Base-by-base conservation (phyloP, 2,113 vertebrate species). In the Rhineura floridana region DNA sequence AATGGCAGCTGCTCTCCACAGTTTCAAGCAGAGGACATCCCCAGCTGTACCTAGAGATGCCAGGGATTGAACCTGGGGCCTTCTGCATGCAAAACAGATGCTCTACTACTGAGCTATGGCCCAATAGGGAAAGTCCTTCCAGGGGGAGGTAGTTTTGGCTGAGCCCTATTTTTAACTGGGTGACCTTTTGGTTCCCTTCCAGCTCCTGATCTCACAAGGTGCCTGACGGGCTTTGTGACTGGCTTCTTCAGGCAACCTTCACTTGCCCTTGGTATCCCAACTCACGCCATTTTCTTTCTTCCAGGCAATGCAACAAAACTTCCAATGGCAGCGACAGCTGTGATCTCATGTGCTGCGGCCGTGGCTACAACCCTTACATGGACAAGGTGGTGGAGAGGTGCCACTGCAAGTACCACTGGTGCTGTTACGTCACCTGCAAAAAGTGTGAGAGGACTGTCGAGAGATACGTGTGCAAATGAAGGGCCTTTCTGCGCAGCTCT, bases 391-490 rank as follows among this genome's bases (percentile, higher is more conserved):
- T 98, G 87, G 99, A 99, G 94, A 94, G 99, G 19, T 99, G 99
- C 94, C 98, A 99, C 95, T 99, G 99, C 98, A 99, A 98, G 94
- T 99, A 99, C 94, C 99, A 99, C 96, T 99, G 99, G 99, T 99
- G 99, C 96, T 99, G 99, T 97, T 99, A 99, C 0, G 99, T 99
- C 25, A 99, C 99, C 92, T 99, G 99, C 92, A 99, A 99, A 93
- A 98, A 98, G 94, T 99, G 99, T 0, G 98, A 99, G 95, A 96
- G 98, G 93, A 97, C 95, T 1, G 98, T 99, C 50, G 99, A 99
- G 97, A 96, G 97, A 97, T 99, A 99, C 0, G 98, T 99, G 85
- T 99, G 99, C 97, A 99, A 99, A 95, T 99, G 97, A 99, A 86
- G 62, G 25, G 6, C 65, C 36, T 12, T 28, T 62, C 3, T 6